phyloP scores from a whole-genome alignment of 35 echinoderm and acorn worm species.

The Anneissia japonica region DNA sequence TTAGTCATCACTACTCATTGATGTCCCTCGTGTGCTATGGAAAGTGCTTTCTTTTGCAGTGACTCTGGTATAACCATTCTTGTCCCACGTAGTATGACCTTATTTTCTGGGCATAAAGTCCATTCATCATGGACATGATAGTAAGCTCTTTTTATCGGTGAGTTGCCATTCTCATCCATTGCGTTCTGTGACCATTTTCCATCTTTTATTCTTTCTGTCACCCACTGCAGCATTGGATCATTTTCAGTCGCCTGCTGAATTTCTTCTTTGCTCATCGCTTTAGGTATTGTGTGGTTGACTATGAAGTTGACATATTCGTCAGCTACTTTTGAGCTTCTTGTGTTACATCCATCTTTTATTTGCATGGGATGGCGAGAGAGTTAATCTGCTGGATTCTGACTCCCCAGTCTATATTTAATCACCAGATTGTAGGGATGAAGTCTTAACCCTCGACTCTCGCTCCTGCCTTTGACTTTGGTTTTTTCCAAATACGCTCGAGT shows the following conservation, averaged over 20 bases:
- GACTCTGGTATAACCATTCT: slow-evolving; percentile 59
- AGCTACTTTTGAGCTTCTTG: slow-evolving; percentile 2
- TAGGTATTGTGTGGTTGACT: slow-evolving; percentile 13
- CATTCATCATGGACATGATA: slow-evolving; percentile 40
- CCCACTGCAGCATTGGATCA: slow-evolving; percentile 26
- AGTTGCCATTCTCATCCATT: background rate
- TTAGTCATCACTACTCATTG: slow-evolving; percentile 69
- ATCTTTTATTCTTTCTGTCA: background rate
- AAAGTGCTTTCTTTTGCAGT: slow-evolving; percentile 11
- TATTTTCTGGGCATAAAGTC: slow-evolving; percentile 17
- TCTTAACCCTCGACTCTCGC: slow-evolving; percentile 20
- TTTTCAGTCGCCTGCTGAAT: slow-evolving; percentile 25
- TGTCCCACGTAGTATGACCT: slow-evolving; percentile 37
- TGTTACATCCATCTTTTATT: background rate
- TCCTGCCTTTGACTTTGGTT: slow-evolving; percentile 7
- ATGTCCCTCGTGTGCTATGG: slow-evolving; percentile 69
- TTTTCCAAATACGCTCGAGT: slow-evolving; percentile 17
- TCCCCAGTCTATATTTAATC: slow-evolving; percentile 17
- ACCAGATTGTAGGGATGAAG: slow-evolving; percentile 37
- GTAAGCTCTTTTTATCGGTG: background rate
- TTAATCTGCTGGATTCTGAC: slow-evolving; percentile 49
- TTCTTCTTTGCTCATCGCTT: slow-evolving; percentile 19
- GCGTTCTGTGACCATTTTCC: slow-evolving; percentile 37
- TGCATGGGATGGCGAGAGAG: slow-evolving; percentile 44
- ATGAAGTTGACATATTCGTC: slow-evolving; percentile 38